Evolutionary conservation across 1,140 invertebrate genomes (phyloP).

Genomic region (Sogatella furcifera): DNA sequence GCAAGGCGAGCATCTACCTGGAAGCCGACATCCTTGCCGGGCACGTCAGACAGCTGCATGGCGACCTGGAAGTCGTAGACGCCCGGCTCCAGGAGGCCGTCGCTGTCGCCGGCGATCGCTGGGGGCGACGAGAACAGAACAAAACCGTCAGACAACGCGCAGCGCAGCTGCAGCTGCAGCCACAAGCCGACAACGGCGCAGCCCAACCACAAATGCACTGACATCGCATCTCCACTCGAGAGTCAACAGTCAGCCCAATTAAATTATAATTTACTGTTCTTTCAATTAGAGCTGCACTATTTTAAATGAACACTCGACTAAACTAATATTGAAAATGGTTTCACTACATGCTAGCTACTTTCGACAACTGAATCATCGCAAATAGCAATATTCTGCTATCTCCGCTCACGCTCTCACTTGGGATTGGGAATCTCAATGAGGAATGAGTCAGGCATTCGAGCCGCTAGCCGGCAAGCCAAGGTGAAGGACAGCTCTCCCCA

Average conservation of each 20-base stretch:
- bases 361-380: no score
- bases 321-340: no score
- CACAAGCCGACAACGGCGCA: background rate
- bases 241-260: no score
- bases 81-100: constrained; percentile 30
- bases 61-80: constrained; percentile 36
- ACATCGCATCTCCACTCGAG: background rate
- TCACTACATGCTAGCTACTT: no score
- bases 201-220: background rate
- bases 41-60: constrained; percentile 37
- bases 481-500: background rate
- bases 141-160: constrained; percentile 21
- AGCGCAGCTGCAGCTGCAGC: background rate
- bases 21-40: constrained; percentile 46
- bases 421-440: background rate
- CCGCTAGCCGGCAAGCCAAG: background rate
- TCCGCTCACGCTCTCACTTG: background rate
- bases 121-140: constrained; percentile 31
- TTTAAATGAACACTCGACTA: no score
- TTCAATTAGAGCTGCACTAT: no score
- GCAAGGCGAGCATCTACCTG: constrained; percentile 37
- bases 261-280: no score
- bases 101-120: constrained; percentile 21
- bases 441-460: background rate
- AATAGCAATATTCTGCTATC: no score